phyloP scores from a whole-genome alignment of 2,888 invertebrate species.

The Pristionchus japonicus region DNA sequence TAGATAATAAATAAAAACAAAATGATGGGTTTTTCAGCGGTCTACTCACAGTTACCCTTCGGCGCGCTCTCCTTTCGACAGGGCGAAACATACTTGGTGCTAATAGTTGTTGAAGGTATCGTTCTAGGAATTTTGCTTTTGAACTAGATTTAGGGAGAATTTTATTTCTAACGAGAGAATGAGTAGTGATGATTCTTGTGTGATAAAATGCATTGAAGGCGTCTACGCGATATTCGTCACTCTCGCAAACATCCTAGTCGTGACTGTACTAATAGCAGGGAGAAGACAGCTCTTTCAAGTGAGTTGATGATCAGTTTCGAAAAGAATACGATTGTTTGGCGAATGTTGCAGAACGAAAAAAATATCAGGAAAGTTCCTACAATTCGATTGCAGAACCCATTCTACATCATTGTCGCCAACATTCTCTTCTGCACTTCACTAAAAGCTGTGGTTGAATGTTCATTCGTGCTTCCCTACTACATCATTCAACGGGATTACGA shows the following conservation, averaged over 20 bases:
- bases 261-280: neutral
- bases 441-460: neutral
- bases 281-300: neutral
- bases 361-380: neutral
- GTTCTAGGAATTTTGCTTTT: too few relatives aligned
- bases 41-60: neutral
- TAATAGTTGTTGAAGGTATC: neutral
- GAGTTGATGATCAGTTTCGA: neutral
- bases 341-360: neutral
- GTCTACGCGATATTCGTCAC: neutral
- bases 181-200: too few relatives aligned
- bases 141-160: too few relatives aligned
- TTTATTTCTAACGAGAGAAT: too few relatives aligned
- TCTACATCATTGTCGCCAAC: neutral
- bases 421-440: neutral
- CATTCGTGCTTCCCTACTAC: neutral
- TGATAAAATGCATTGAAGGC: neutral
- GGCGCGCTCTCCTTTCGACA: neutral
- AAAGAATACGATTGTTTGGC: neutral
- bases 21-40: neutral
- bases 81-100: neutral
- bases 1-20: too few relatives aligned
- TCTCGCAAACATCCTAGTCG: neutral
- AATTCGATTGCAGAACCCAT: neutral
- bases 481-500: neutral